phyloP scores from a whole-genome alignment of 2,888 invertebrate genomes.

The Archips xylosteana region DNA sequence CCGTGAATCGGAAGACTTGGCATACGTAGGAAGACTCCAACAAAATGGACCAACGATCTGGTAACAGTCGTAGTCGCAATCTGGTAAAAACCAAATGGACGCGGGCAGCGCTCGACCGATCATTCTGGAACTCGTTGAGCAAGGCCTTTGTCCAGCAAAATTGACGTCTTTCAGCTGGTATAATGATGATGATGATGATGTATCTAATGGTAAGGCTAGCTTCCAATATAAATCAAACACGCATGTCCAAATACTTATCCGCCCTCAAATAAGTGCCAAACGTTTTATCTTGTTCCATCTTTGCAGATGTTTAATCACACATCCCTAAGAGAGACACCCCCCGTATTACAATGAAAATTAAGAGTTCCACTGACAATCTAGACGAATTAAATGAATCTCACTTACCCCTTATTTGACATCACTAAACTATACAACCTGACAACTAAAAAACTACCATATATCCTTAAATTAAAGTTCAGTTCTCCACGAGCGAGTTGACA shows the following conservation, averaged over 20 bases:
- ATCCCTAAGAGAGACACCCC: slow-evolving; percentile 48
- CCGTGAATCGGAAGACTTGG: no score
- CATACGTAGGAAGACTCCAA: no score
- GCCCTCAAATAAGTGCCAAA: slow-evolving; percentile 7
- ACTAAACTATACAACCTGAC: slow-evolving; percentile 46
- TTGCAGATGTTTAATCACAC: slow-evolving; percentile 39
- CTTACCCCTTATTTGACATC: slow-evolving; percentile 73
- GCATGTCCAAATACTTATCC: neutral
- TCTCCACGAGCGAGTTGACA: slow-evolving; percentile 55
- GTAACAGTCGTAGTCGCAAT: no score
- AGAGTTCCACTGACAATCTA: slow-evolving; percentile 79
- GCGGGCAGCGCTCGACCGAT: no score
- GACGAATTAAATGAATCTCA: slow-evolving; percentile 82
- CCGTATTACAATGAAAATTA: slow-evolving; percentile 73
- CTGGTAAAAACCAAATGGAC: no score
- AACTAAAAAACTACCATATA: slow-evolving; percentile 52
- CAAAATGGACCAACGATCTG: no score
- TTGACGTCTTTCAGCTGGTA: no score
- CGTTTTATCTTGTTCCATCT: slow-evolving; percentile 25
- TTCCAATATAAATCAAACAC: neutral
- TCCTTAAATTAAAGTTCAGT: slow-evolving; percentile 45
- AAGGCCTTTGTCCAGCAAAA: no score
- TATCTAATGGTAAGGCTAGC: no score
- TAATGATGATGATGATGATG: no score
- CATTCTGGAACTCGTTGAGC: no score